Percentiles rank a stretch among this genome's conserved stretches.
Evolutionary conservation across 2,888 invertebrate genomes (phyloP).

Genomic region (Phytoseiulus persimilis): DNA sequence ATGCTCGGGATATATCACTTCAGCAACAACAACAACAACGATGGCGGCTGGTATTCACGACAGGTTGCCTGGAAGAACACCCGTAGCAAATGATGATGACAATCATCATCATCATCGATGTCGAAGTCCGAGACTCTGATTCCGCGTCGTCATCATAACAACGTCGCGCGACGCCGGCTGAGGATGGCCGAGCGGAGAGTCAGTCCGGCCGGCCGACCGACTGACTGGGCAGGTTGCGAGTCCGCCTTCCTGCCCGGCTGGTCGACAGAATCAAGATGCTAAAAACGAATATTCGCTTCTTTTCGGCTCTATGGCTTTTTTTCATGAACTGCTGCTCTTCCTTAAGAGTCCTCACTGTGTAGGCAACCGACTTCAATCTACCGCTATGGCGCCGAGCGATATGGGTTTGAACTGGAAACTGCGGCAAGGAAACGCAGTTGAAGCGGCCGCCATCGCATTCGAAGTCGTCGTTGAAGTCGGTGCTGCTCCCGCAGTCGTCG

Average conservation of each 20-base stretch:
- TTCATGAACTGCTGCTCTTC: neutral
- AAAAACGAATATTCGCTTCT: neutral
- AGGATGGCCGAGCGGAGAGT: neutral
- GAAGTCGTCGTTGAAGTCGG: neutral
- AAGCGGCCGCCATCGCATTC: neutral
- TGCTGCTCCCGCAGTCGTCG: neutral
- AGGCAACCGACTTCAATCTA: neutral
- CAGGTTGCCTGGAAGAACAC: neutral
- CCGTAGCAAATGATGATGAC: neutral
- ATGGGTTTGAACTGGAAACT: neutral
- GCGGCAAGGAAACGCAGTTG: neutral
- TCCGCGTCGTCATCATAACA: neutral
- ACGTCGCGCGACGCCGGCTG: neutral
- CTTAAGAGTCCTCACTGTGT: neutral
- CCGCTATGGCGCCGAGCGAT: neutral
- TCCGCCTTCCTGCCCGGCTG: neutral
- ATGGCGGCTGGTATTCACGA: neutral
- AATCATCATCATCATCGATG: neutral
- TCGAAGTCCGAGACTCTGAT: neutral
- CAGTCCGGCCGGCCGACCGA: neutral
- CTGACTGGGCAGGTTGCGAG: neutral
- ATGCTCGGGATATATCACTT: neutral
- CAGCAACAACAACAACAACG: neutral
- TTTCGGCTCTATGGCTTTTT: neutral
- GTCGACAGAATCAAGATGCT: neutral